Evolutionary conservation across 1,140 invertebrate species (phyloP), one percentile per base, ranked within the genome.

Genomic region (Aleiodes sp.): DNA sequence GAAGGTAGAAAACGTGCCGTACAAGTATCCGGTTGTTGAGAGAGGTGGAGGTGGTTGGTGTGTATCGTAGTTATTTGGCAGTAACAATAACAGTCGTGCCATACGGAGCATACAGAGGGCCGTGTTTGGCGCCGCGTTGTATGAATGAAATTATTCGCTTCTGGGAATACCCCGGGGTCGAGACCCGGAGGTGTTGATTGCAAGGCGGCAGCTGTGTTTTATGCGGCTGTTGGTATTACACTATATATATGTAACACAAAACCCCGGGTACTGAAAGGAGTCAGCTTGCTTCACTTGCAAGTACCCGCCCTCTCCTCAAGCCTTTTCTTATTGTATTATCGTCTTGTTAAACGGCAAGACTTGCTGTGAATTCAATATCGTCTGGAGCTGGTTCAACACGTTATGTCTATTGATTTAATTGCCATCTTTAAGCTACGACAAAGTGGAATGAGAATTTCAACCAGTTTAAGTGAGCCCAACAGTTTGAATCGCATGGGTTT

Each of bases 61-160:
- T 75, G n/a, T 70, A 73, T 75, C 76, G 77, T 76, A 77, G 80
- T 82, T 80, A 81, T 81, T 80, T 75, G 76, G 74, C 72, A 76
- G 78, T 80, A 83, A 82, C 82, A 82, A 82, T 83, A 80, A 80
- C 82, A 82, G 78, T 82, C 79, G 81, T 81, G 79, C 77, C 80
- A 81, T 72, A 74, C 76, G 76, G 76, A 72, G 77, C 80, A 80
- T 78, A 78, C 75, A 77, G 75, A 75, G 28, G 31, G 19, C 31
- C 74, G 76, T 78, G 75, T 77, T 79, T 78, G 78, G 76, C 9
- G 26, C 78, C 73, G 75, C 78, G 80, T 82, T 81, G 77, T 78
- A 84, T 79, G 82, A 84, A 83, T 82, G 81, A 83, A 84, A 84
- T 84, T 83, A 83, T 82, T 81, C 77, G 79, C 81, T 84, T 83